Base-by-base conservation (phyloP, 23 tunicate species). In the Halocynthia roretzi region DNA sequence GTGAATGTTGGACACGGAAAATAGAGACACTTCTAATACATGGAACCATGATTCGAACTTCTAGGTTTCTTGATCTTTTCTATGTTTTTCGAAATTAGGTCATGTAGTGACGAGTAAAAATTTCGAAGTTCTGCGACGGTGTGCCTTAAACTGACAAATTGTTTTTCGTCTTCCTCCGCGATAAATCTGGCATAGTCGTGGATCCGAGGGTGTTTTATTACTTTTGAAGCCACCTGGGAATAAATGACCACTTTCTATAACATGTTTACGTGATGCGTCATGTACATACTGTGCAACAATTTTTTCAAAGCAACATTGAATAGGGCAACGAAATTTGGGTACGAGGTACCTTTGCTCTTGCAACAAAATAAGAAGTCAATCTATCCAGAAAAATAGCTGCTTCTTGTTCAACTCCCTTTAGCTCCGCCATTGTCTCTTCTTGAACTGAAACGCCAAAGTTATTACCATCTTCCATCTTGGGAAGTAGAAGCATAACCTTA, bases 381-480 rank as follows among this genome's bases (percentile, higher is more conserved):
- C 72, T 70, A 9, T 68, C 81, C 5, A 88, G 65, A 54, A 76
- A 83, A 48, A 67, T n/a, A 5, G 95, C 81, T 7, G 80, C 76
- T 72, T 88, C 88, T 12, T 78, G 56, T 72, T 88, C 95, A 23
- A 83, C 95, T 20, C 70, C 81, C 61, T 83, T 84, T 10, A 88
- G 56, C 71, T 88, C 95, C 44, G 44, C 68, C 61, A 83, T 62
- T 7, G 95, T 80, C 71, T 88, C 95, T 66, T 83, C 95, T 61
- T 84, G 87, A 8, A 88, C 95, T 15, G 95, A 88, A 7, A 84
- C 80, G 5, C 95, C 95, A 77, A 88, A 88, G 48, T 88, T 88
- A 52, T 85, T 83, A 0, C 95, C 95, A 69, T 88, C 95, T 72
- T 88, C 95, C 75, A 88, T 88, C 53, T 83, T 83, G 5, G 95